Base-by-base conservation (phyloP, 1,140 invertebrate genomes). In the Meloidogyne hapla region DNA sequence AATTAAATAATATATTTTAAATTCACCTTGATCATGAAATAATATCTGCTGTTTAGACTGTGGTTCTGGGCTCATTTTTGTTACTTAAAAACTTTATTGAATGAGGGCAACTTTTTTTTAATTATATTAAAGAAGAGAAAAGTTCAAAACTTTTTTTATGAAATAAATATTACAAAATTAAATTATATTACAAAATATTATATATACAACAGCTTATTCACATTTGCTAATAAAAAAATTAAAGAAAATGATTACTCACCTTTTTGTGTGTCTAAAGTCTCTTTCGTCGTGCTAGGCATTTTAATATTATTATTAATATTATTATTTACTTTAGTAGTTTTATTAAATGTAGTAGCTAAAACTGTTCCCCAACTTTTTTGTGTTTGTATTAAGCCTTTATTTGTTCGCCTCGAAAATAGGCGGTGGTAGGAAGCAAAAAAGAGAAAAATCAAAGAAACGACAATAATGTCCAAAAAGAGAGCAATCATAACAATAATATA, bases 361-460 rank as follows among this genome's bases (percentile, higher is more conserved):
- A 56, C 48, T 56, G 48, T n/a, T 56, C 48, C 48, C 48, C 48
- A 56, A 56, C 48, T 56, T 56, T 56, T 56, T 56, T 56, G 48
- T 56, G 18, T 56, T 56, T 56, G 48, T 56, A 33, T 33, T 33
- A 33, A 56, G 48, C 18, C 48, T 56, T 56, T 33, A 33, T 56
- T 56, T 56, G 48, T 56, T 56, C n/a, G 48, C 18, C 48, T 9
- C 48, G 48, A 56, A 56, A 56, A 56, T 56, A 56, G n/a, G 5
- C 48, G 48, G 18, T 56, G 18, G n/a, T 56, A 56, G 18, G 48
- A 56, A 56, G 48, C 48, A 56, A 56, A 56, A 56, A 56, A n/a
- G 12, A 56, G 48, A 56, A 56, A 56, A 56, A 56, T 56, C 48
- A 56, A n/a, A 56, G 48, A 56, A 56, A 56, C n/a, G 48, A 13